Evolutionary conservation across 2,888 invertebrate genomes (phyloP), one percentile per base, ranked within the genome.

Genomic region (Neoscelio sp.): DNA sequence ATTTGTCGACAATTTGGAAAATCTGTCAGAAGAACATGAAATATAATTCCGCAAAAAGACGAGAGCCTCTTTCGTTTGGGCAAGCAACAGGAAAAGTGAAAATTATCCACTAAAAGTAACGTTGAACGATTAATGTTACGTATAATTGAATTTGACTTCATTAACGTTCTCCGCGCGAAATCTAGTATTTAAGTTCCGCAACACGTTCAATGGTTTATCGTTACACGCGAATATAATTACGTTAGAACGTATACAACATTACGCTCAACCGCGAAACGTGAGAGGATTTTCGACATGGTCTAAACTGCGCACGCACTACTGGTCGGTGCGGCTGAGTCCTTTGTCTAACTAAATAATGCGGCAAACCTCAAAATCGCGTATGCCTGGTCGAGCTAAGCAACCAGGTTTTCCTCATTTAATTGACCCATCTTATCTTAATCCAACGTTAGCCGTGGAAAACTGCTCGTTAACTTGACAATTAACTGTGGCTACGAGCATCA

Each of bases 261-360:
- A 68, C 70, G 50, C 26, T 20, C 54, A 12, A 52, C 71, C 67
- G 17, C 65, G 52, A 52, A 70, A 73, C 80, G 76, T 81, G 80
- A 78, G 76, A 50, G 58, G 73, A 74, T 76, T 78, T 80, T 78
- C 76, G 73, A 81, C 52, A 35, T 40, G 35, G 65, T 42, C 26
- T 44, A 65, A 79, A 75, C 58, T 75, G 65, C 58, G 44, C 65
- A 75, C 75, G 75, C 70, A 71, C 67, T 73, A 73, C 33, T 13
- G 30, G 13, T 18, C 40, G 12, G 8, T 8, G 71, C 28, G 35
- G 50, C 46, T 13, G 15, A n/a, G 42, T 28, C 68, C 58, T 73
- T 80, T 76, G 73, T 77, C 20, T 30, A 23, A 18, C 70, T 70
- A 80, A 83, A 85, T 82, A 78, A 81, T 70, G 80, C 62, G 84